Evolutionary conservation across 2,888 invertebrate genomes (phyloP).

Genomic region (Diarsia brunnea): DNA sequence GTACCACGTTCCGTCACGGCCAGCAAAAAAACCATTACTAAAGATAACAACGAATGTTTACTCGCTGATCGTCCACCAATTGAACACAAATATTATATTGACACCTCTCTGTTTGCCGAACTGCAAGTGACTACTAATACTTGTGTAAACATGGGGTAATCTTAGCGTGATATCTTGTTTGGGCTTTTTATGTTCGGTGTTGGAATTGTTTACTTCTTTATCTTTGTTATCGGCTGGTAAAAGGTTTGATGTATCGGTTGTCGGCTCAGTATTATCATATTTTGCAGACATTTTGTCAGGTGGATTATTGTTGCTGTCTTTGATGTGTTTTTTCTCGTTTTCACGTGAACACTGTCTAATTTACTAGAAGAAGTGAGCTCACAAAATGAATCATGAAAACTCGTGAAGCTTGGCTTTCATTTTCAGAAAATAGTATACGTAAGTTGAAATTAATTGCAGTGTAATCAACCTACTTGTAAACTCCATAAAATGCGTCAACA

Average conservation of each 20-base stretch:
- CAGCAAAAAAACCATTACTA: conserved; percentile 61
- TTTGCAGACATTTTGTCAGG: background rate
- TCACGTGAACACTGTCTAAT: background rate
- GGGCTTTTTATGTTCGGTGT: conserved; percentile 54
- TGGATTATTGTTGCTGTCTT: too few species aligned
- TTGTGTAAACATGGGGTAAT: conserved; percentile 57
- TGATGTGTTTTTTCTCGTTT: too few species aligned
- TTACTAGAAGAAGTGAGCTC: background rate
- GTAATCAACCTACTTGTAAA: background rate
- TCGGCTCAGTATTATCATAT: background rate
- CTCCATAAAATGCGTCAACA: conserved; percentile 7
- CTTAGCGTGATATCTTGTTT: conserved; percentile 64
- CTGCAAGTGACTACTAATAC: conserved; percentile 62
- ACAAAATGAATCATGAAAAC: background rate
- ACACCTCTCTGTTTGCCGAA: conserved; percentile 57
- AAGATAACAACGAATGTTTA: conserved; percentile 65
- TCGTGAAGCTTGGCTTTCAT: background rate
- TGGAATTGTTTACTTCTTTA: conserved; percentile 29
- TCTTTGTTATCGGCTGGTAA: conserved; percentile 2
- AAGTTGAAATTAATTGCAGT: background rate
- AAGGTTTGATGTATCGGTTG: conserved; percentile 23
- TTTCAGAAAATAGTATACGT: background rate
- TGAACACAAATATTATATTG: conserved; percentile 64
- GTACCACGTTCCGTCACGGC: conserved; percentile 45
- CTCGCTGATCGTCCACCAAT: conserved; percentile 55